Percentiles rank a stretch among this genome's conserved stretches.
Evolutionary conservation across 2,888 invertebrate genomes (phyloP).

Genomic region (Podabrus alpinus): DNA sequence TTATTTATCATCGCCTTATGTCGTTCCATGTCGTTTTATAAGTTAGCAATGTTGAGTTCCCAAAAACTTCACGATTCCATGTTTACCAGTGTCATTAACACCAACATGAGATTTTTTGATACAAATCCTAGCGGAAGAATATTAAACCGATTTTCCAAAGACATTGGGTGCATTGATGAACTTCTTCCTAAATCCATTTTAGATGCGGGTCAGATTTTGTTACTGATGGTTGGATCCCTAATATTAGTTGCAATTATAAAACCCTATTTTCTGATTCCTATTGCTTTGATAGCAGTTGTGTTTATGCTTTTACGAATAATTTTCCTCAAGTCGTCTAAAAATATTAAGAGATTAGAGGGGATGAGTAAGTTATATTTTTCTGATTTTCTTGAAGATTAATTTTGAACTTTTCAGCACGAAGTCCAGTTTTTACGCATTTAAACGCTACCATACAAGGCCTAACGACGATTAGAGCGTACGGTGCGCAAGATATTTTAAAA

Average conservation of each 20-base stretch:
- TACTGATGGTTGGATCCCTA: conserved; percentile 59
- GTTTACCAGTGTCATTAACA: conserved; percentile 64
- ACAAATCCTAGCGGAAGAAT: conserved; percentile 82
- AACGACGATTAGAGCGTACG: conserved; percentile 78
- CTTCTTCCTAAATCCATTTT: conserved; percentile 68
- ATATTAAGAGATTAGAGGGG: conserved; percentile 70
- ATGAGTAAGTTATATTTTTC: conserved; percentile 59
- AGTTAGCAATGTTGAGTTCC: conserved; percentile 67
- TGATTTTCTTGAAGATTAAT: neutral
- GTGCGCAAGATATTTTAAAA: conserved; percentile 67
- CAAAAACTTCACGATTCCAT: conserved; percentile 71
- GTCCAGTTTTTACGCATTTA: conserved; percentile 83
- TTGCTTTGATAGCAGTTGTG: conserved; percentile 61
- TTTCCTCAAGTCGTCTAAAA: conserved; percentile 71
- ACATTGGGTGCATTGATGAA: conserved; percentile 80
- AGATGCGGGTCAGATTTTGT: conserved; percentile 64
- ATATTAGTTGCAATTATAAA: conserved; percentile 62
- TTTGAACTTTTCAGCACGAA: conserved; percentile 65
- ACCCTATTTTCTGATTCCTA: conserved; percentile 56
- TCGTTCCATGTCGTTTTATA: conserved; percentile 68
- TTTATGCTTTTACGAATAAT: conserved; percentile 67
- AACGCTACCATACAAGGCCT: conserved; percentile 79
- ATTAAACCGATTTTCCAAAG: conserved; percentile 81
- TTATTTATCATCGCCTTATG: conserved; percentile 63
- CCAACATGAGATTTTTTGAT: conserved; percentile 77